phyloP scores from a whole-genome alignment of 2,888 invertebrate genomes.

The Himalopsyche kuldschensis region DNA sequence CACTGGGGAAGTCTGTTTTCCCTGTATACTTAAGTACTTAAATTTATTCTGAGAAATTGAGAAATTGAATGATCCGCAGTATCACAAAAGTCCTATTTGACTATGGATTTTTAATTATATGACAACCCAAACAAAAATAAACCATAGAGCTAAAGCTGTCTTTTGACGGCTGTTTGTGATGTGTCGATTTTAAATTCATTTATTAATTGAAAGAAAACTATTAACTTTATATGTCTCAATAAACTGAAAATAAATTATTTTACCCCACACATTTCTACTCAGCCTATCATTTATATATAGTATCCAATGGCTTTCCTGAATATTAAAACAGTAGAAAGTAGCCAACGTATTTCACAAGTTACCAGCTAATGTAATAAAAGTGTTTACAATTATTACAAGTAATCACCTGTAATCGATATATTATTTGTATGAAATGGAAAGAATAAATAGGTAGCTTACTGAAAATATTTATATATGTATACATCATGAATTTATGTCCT shows the following conservation, averaged over 20 bases:
- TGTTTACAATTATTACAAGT: neutral
- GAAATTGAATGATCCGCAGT: too few relatives aligned
- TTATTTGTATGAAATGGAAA: neutral
- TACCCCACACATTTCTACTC: neutral
- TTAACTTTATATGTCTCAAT: neutral
- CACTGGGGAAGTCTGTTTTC: too few relatives aligned
- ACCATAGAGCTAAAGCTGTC: neutral
- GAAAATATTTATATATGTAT: neutral
- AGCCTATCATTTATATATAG: neutral
- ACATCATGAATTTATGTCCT: too few relatives aligned
- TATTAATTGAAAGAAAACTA: neutral
- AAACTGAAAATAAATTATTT: neutral
- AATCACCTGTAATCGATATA: neutral
- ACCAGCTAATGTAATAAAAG: neutral
- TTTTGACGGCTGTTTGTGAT: slow-evolving; percentile 1
- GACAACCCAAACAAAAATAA: neutral
- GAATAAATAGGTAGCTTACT: neutral
- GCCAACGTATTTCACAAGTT: neutral
- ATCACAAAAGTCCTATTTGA: neutral
- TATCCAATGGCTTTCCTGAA: neutral
- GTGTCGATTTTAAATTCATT: neutral
- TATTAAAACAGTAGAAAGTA: neutral
- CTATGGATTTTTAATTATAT: neutral
- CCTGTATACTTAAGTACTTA: too few relatives aligned
- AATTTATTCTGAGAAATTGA: too few relatives aligned